Evolutionary conservation across 30 jellyfish, hydroid and myxozoan genomes (phyloP), one percentile per base, ranked within the genome.

Genomic region (Turritopsis rubra): DNA sequence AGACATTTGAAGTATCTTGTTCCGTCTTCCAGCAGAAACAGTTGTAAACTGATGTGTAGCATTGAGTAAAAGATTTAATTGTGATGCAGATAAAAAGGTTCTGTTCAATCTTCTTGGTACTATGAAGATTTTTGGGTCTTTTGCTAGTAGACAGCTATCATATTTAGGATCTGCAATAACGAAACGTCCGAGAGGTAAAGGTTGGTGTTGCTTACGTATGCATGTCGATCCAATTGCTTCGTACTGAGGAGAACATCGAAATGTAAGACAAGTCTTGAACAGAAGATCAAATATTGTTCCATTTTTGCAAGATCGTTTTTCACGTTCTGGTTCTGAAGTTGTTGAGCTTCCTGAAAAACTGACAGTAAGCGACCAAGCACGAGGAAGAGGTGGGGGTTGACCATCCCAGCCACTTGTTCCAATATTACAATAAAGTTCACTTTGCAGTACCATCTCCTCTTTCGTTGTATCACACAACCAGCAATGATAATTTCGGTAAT

Each of bases 401-500:
- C 60, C 60, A 3, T 41, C 60, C 13, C 9, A 13, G n/a, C n/a
- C n/a, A 41, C n/a, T n/a, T n/a, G n/a, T n/a, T n/a, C n/a, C n/a
- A 3, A 3, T 5, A 41, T 41, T 5, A 13, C 60, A 41, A 41
- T 3, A 41, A 41, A 41, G 13, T 5, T 41, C 60, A n/a, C n/a
- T n/a, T n/a, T n/a, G n/a, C 13, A 13, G 60, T 3, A 41, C 5
- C 60, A 41, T 41, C 13, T 41, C 60, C 60, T 7, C 77, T n/a
- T 17, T 23, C 19, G 9, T 22, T 23, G 28, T 68, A 27, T 68
- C 19, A 22, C 77, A 68, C 19, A 17, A 8, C 77, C 77, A 68
- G 21, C 77, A 68, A 68, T 68, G 77, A 27, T 68, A 68, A 68
- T 68, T 68, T 68, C 31, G 30, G 30, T 68, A 68, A n/a, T 19